A percentile compares a stretch with the other conserved stretches of the same genome.
phyloP scores from a whole-genome alignment of 2,888 invertebrate genomes.

The Dichetophora obliterata region DNA sequence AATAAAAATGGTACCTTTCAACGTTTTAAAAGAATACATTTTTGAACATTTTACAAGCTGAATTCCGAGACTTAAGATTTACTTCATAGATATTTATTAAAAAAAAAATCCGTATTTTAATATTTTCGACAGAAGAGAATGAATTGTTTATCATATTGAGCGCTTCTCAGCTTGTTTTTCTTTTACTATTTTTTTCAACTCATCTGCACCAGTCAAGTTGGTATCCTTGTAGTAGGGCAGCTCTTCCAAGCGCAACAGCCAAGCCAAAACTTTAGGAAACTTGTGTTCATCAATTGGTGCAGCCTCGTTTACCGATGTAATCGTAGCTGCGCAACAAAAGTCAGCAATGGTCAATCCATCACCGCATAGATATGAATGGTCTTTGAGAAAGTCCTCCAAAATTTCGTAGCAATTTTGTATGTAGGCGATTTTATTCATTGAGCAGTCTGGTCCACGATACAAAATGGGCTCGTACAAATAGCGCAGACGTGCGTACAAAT shows the following conservation, averaged over 20 bases:
- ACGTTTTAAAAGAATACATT: too few relatives aligned
- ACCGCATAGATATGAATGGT: constrained; percentile 69
- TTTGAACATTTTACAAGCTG: too few relatives aligned
- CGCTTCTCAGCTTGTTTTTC: constrained; percentile 65
- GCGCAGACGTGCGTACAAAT: constrained; percentile 66
- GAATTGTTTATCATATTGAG: constrained; percentile 49
- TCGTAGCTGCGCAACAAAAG: constrained; percentile 70
- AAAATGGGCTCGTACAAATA: constrained; percentile 67
- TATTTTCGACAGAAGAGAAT: too few relatives aligned
- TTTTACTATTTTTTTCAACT: constrained; percentile 64
- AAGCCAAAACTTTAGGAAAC: constrained; percentile 70
- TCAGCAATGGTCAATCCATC: constrained; percentile 71
- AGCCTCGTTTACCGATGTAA: constrained; percentile 69
- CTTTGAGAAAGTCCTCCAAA: constrained; percentile 69
- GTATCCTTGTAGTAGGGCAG: constrained; percentile 69
- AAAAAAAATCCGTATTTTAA: too few relatives aligned
- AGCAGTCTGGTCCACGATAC: constrained; percentile 70
- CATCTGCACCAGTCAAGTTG: constrained; percentile 69
- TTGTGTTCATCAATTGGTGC: constrained; percentile 70
- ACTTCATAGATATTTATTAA: too few relatives aligned
- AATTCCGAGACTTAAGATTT: too few relatives aligned
- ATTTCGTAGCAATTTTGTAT: constrained; percentile 71
- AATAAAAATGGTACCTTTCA: too few relatives aligned
- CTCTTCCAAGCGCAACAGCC: constrained; percentile 68
- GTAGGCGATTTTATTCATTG: constrained; percentile 70